Evolutionary conservation across 2,797 vertebrate species (phyloP).

Genomic region (Mycteria americana): DNA sequence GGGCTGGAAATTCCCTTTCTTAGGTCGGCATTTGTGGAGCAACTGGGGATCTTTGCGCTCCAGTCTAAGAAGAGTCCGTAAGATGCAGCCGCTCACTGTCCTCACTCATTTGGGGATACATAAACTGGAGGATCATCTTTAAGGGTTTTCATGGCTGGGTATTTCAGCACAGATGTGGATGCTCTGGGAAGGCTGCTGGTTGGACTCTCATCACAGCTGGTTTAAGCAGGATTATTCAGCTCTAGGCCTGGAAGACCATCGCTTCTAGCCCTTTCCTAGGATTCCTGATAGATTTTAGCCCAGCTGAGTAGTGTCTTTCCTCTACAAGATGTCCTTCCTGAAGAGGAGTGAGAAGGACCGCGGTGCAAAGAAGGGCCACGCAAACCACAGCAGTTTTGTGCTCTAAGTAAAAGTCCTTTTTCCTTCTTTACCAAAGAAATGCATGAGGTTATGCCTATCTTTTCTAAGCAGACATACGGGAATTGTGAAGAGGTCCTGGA

Average conservation of each 20-base stretch:
- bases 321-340: background rate
- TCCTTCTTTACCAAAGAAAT: background rate
- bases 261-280: background rate
- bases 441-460: background rate
- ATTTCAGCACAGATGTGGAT: background rate
- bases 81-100: background rate
- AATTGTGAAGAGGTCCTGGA: background rate
- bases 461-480: background rate
- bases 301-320: background rate
- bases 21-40: background rate
- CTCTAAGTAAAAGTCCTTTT: background rate
- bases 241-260: background rate
- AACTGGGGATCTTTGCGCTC: background rate
- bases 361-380: background rate
- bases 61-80: background rate
- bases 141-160: background rate
- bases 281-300: background rate
- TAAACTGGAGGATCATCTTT: background rate
- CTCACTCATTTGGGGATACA: background rate
- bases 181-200: background rate
- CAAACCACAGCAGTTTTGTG: background rate
- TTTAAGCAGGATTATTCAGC: background rate
- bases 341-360: background rate
- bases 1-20: constrained; percentile 13
- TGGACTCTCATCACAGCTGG: background rate